These are phyloP conservation scores for Cebus imitator DNA, from an alignment of 2,113 vertebrate species.

Conservation along the genomic window DNA sequence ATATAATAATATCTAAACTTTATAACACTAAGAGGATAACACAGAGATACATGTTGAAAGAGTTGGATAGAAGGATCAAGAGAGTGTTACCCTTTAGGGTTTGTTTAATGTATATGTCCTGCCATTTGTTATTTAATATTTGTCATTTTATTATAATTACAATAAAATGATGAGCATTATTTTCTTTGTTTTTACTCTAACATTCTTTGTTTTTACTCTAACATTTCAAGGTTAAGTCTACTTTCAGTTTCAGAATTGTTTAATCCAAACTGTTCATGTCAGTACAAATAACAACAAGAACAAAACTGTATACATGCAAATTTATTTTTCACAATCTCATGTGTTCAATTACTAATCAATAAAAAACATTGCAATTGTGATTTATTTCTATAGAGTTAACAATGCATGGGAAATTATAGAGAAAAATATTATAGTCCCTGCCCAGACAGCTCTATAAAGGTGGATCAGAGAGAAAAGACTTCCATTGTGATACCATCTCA, in stretches of 20 bases:
- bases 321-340: background rate
- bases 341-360: background rate
- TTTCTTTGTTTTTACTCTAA: slow-evolving; percentile 41
- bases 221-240: background rate
- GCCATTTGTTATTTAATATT: background rate
- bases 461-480: background rate
- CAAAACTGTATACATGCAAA: background rate
- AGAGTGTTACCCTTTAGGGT: background rate
- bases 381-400: background rate
- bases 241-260: background rate
- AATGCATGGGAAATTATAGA: background rate
- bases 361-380: background rate
- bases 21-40: slow-evolving; percentile 17
- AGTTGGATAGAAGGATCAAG: background rate
- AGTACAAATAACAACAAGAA: background rate
- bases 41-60: background rate
- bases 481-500: background rate
- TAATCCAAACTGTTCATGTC: background rate
- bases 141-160: background rate
- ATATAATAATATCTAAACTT: background rate
- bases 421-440: background rate
- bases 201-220: slow-evolving; percentile 40
- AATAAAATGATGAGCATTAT: background rate
- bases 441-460: background rate
- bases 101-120: background rate